Evolutionary conservation across 2,113 vertebrate species (phyloP), one percentile per base, ranked within the genome.

Genomic region (Potamarius usumacintae): DNA sequence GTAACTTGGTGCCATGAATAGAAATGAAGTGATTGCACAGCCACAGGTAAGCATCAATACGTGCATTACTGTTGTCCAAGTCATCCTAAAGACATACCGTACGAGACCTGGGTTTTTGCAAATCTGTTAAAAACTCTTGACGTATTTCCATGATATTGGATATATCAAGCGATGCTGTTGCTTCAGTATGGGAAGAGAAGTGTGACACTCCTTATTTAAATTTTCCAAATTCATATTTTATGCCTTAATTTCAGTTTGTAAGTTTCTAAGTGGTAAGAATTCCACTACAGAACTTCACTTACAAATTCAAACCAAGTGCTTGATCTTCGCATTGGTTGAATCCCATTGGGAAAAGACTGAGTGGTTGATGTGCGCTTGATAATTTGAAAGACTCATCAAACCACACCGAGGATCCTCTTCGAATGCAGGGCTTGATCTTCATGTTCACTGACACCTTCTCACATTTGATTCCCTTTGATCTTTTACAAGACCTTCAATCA

Each of bases 391-490:
- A 53, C 88, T 90, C 81, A 65, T 89, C 85, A 86, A 84, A 90
- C 85, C 2, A 90, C 79, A 88, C 90, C 89, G 79, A 55, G 78
- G 12, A 82, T 83, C n/a, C 42, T 50, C 50, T 86, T 88, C 89
- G 89, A 90, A 91, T 92, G 86, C 85, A 90, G 83, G 8, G 34
- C 77, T 85, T 85, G 86, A 91, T 89, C 74, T 82, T 65, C 72
- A 4, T 9, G 65, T 87, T 84, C 83, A 34, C 27, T 81, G 53
- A 58, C 55, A 81, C 15, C 84, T 4, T 50, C 86, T 84, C 78
- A 85, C 82, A 69, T 89, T 90, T 88, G 84, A 88, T 89, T 90
- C 65, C 53, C 69, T 91, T 91, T 92, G 52, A 92, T 92, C 91
- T 86, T 57, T 86, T 83, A 57, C 34, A 81, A 78, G 88, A 12